phyloP scores from a whole-genome alignment of 2,113 vertebrate genomes.

The Burhinus oedicnemus region DNA sequence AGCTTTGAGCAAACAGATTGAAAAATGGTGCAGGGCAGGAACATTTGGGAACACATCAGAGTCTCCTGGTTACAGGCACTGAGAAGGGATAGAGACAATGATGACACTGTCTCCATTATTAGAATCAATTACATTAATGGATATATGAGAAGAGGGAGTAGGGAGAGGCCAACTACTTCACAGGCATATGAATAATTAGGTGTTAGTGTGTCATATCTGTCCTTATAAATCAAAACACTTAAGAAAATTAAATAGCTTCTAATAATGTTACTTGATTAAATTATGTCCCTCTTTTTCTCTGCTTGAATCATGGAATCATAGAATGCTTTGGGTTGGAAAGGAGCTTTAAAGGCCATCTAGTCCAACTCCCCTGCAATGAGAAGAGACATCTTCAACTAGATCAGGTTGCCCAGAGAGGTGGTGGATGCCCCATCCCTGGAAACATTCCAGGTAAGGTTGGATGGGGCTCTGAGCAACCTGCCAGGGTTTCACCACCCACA shows the following conservation, averaged over 20 bases:
- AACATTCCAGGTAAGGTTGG: too few species aligned
- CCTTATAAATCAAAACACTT: constrained; percentile 18
- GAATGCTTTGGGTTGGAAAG: not conserved
- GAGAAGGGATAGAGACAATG: not conserved
- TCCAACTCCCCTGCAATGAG: not conserved
- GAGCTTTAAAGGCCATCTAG: not conserved
- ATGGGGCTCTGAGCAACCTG: too few species aligned
- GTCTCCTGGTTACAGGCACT: not conserved
- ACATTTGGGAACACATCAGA: not conserved
- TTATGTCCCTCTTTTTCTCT: not conserved
- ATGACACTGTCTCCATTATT: not conserved
- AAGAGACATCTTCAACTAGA: not conserved
- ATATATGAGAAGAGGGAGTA: not conserved
- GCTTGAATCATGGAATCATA: not conserved
- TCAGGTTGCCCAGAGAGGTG: not conserved
- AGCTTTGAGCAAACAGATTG: not conserved
- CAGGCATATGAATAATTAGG: not conserved
- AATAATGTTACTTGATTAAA: constrained; percentile 32
- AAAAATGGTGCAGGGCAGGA: not conserved
- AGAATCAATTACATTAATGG: constrained; percentile 3
- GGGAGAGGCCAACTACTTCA: not conserved
- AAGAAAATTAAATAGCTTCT: constrained; percentile 49
- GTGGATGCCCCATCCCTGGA: too few species aligned
- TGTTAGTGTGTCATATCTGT: not conserved
- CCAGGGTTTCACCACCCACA: too few species aligned